Evolutionary conservation across 2,797 vertebrate species (phyloP), one percentile per base, ranked within the genome.

Genomic region (Sebastes reedi): DNA sequence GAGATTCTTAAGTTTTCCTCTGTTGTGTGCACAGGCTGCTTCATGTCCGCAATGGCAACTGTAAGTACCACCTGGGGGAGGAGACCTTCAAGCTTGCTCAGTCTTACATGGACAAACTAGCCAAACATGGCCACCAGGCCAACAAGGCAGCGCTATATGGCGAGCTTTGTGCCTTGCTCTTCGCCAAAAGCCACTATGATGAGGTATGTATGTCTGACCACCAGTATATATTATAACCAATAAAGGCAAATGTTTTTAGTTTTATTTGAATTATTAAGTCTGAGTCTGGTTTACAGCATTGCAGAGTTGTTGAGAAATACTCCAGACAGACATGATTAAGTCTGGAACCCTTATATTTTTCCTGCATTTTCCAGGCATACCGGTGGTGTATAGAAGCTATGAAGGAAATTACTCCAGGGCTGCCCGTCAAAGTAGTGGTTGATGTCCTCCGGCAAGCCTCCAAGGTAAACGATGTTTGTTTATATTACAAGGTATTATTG

Each of bases 311-410:
- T 39, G 54, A 66, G 36, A 56, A 61, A 36, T 32, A 25, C 27
- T 66, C 4, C 32, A 18, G 50, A 24, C 8, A 29, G 5, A 55
- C 25, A 14, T 29, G 4, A 30, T 34, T 20, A 25, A 32, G 25
- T 25, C 4, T 74, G 4, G 11, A 18, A 67, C 6, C 20, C 6
- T 16, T 71, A 0, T 16, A 1, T 39, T 65, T 61, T 34, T 52
- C 50, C 36, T 69, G 2, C 3, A 4, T 10, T 73, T 85, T 64
- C 18, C 88, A 99, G 99, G 99, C 98, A n/a, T 99, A 99, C 75
- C 97, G 97, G 85, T 99, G 99, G 98, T 99, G 99, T 89, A 98
- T 99, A 96, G 98, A 99, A 90, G 98, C 99, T 64, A 99, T 99
- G 98, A 98, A 96, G 94, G 98, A 99, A 94, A 99, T 99, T 80